Evolutionary conservation across 1,140 invertebrate species (phyloP).

Genomic region (Leptonema lineaticorne): DNA sequence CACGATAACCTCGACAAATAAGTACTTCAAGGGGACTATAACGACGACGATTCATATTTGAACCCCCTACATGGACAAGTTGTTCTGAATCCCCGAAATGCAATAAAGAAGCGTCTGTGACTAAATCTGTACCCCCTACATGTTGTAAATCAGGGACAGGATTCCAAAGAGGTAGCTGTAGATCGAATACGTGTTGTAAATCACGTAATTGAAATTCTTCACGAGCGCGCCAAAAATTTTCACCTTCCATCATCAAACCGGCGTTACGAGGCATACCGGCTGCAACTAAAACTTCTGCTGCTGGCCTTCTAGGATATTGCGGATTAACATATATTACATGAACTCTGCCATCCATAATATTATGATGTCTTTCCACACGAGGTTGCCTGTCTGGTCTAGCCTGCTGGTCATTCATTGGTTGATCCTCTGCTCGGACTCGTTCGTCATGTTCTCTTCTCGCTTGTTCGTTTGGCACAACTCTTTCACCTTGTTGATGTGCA

Average conservation of each 20-base stretch:
- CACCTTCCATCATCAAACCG: constrained; percentile 12
- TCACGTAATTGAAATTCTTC: constrained; percentile 11
- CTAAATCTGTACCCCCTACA: constrained; percentile 18
- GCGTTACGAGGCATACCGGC: constrained; percentile 11
- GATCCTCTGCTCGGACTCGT: background rate
- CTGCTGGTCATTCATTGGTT: background rate
- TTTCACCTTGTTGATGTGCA: background rate
- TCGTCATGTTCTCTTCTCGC: background rate
- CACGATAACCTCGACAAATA: constrained; percentile 60
- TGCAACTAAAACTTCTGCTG: constrained; percentile 17
- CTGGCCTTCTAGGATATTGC: constrained; percentile 11
- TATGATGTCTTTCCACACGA: background rate
- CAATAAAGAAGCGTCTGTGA: constrained; percentile 41
- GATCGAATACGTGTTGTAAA: constrained; percentile 7
- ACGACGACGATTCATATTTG: constrained; percentile 6
- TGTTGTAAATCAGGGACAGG: constrained; percentile 8
- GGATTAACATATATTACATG: constrained; percentile 25
- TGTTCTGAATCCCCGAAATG: constrained; percentile 45
- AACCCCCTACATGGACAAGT: constrained; percentile 28
- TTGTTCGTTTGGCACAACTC: background rate
- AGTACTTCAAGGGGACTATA: constrained; percentile 42
- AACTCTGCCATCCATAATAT: constrained; percentile 25
- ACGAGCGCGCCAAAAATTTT: background rate
- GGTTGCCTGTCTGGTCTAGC: background rate
- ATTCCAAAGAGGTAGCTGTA: constrained; percentile 52